Conservation (phyloP, 2,113 vertebrate genomes). For the Hippocampus abdominalis region DNA sequence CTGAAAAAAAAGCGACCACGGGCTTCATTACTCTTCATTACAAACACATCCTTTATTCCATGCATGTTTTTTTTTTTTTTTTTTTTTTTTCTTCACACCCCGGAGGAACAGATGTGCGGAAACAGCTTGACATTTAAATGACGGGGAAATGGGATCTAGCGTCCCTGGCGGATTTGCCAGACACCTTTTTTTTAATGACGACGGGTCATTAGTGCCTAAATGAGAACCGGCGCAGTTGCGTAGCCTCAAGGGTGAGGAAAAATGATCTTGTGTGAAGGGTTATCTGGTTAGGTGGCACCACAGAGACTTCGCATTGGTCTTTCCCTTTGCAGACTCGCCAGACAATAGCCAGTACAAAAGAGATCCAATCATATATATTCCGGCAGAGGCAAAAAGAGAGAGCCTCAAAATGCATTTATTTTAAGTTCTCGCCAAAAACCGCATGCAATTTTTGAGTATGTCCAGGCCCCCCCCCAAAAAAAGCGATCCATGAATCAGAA, state of each 20-base stretch:
- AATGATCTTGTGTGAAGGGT: not conserved
- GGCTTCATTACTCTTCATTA: conserved; percentile 4
- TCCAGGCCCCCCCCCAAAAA: too few relatives aligned
- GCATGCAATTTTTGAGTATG: too few relatives aligned
- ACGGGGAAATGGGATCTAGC: not conserved
- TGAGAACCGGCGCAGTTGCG: not conserved
- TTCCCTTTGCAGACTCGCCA: not conserved
- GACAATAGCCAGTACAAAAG: not conserved
- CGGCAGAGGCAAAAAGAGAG: not conserved
- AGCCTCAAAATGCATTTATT: too few relatives aligned
- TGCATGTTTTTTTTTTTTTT: not conserved
- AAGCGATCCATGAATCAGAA: too few relatives aligned
- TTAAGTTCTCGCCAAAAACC: too few relatives aligned
- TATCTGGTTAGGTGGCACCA: not conserved
- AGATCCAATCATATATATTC: not conserved
- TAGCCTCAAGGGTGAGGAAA: not conserved
- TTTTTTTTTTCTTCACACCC: conserved; percentile 1
- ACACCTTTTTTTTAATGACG: not conserved
- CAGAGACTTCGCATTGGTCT: not conserved
- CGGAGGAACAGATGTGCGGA: not conserved
- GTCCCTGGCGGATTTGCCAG: not conserved
- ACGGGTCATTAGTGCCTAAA: not conserved
- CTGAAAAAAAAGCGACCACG: not conserved
- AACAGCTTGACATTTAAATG: conserved; percentile 7
- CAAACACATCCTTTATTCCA: not conserved